These are phyloP conservation scores for Cydia splendana DNA, from an alignment of 1,140 invertebrate genomes.

Conservation along the genomic window DNA sequence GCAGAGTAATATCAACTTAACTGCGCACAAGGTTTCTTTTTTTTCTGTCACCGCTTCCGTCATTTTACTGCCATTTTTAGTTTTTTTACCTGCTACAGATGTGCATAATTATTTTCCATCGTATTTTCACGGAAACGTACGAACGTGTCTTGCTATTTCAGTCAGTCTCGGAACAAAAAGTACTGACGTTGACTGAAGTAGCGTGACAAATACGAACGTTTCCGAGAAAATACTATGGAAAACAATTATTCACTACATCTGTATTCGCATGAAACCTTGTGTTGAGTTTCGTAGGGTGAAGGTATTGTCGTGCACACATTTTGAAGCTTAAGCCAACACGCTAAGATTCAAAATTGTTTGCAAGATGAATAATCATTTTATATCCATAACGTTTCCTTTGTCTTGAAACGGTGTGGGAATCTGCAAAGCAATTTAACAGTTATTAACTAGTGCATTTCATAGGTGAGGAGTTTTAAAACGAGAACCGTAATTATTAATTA, in stretches of 20 bases:
- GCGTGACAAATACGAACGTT: no score
- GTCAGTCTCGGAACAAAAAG: no score
- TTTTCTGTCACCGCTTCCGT: neutral
- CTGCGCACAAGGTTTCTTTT: constrained; percentile 24
- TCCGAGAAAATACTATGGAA: no score
- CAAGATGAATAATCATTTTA: neutral
- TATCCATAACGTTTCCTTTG: neutral
- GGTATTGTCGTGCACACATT: constrained; percentile 8
- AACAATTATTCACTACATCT: no score
- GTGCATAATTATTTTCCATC: no score
- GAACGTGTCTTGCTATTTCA: no score
- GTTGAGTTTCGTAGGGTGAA: constrained; percentile 14
- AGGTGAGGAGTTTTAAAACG: neutral
- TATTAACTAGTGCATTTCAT: neutral
- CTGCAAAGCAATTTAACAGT: neutral
- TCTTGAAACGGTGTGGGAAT: constrained; percentile 12
- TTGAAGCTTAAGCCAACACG: neutral
- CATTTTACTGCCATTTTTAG: neutral
- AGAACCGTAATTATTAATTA: neutral
- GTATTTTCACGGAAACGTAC: no score
- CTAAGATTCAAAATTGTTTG: constrained; percentile 25
- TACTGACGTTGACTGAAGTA: no score
- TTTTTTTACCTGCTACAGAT: no score
- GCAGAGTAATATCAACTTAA: neutral
- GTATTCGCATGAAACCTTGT: constrained; percentile 14